Evolutionary conservation across 2,797 vertebrate species (phyloP).

Genomic region (Dipus sagitta): DNA sequence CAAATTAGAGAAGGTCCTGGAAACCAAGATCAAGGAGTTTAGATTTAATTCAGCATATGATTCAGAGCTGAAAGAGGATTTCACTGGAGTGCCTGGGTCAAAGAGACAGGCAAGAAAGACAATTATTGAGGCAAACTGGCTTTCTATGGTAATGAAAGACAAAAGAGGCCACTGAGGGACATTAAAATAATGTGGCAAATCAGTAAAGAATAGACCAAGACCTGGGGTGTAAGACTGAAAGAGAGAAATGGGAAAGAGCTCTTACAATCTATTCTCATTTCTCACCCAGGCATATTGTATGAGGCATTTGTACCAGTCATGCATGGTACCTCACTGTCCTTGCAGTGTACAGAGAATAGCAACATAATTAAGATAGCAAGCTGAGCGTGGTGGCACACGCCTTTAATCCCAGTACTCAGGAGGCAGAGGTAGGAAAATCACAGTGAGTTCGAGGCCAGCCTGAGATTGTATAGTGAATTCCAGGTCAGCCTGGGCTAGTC

Average conservation of each 20-base stretch:
- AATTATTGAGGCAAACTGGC: background rate
- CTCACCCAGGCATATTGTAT: background rate
- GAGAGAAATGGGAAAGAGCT: background rate
- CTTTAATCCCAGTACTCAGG: too few species aligned
- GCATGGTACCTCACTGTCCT: background rate
- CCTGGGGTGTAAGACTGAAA: slow-evolving; percentile 27
- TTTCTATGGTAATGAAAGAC: slow-evolving; percentile 65
- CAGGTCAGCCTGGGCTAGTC: too few species aligned
- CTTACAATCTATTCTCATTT: slow-evolving; percentile 8
- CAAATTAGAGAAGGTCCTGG: slow-evolving; percentile 36
- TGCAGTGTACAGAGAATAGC: background rate
- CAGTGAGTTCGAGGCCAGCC: too few species aligned
- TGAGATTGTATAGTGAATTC: too few species aligned
- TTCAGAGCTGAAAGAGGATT: slow-evolving; percentile 46
- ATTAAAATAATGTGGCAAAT: slow-evolving; percentile 62
- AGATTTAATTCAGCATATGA: slow-evolving; percentile 65
- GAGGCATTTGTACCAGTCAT: background rate
- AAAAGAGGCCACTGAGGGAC: slow-evolving; percentile 44
- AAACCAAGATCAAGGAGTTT: slow-evolving; percentile 57
- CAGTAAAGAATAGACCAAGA: slow-evolving; percentile 35
- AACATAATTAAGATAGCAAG: slow-evolving; percentile 48
- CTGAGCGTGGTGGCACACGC: too few species aligned
- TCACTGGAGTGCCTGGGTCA: slow-evolving; percentile 2
- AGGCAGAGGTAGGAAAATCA: too few species aligned
- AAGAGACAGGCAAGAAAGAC: slow-evolving; percentile 49